Evolutionary conservation across 2,888 invertebrate genomes (phyloP), one percentile per base, ranked within the genome.

Genomic region (Ganaspis brasiliensis): DNA sequence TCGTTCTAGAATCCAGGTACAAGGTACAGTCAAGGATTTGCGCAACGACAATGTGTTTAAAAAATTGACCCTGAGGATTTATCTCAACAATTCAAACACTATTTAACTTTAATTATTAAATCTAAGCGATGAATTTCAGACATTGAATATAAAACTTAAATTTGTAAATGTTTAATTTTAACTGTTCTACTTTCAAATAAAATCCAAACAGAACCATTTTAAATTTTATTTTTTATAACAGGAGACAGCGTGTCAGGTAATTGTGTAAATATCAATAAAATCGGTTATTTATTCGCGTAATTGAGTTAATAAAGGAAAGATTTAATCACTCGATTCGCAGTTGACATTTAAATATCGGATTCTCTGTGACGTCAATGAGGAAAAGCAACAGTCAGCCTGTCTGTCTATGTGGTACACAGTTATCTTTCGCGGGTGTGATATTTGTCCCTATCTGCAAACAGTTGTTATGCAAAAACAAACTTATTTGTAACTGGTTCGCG

Each of bases 401-500:
- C 81, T 81, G 79, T 76, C 73, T 40, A 19, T 67, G n/a, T n/a
- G 49, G 35, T 52, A 59, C 19, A 40, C 16, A 40, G 8, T 76
- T 76, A 73, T 76, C 76, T 61, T 71, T 72, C 45, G 73, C 45
- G n/a, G 74, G 37, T 77, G 73, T 61, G 63, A 76, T 74, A 76
- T 73, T 76, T 72, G 57, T 59, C 35, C 40, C 45, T 16, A 81
- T 80, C 82, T 67, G 19, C 55, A 56, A 67, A 67, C 52, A 67
- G 61, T 71, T 19, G 75, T 83, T 81, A 77, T 57, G 77, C 61
- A 76, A 78, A 76, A 76, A 80, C 10, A 67, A 81, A 67, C 14
- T 6, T 67, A 40, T 21, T 67, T 1, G 31, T 59, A 59, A 59
- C 59, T 59, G 40, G 37, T 67, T 67, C 45, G 63, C 45, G 21